These are phyloP conservation scores for Phaedon cochleariae DNA, from an alignment of 2,888 invertebrate species.

Conservation along the genomic window DNA sequence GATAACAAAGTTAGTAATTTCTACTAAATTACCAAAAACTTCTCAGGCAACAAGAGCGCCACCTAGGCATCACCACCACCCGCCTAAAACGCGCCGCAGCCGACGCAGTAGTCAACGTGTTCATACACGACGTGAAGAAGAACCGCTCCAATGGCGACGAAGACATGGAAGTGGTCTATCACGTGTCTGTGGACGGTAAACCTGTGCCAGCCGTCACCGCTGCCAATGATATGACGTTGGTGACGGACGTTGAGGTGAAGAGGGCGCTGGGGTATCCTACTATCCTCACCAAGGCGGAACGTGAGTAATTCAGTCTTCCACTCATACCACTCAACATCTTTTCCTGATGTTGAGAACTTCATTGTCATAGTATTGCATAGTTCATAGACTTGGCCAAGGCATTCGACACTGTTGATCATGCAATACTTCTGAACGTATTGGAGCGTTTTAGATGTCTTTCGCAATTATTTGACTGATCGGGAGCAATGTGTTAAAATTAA, in stretches of 20 bases:
- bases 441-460: too few relatives aligned
- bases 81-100: conserved; percentile 51
- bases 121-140: conserved; percentile 74
- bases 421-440: too few relatives aligned
- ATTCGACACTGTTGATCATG: too few relatives aligned
- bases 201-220: conserved; percentile 84
- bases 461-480: too few relatives aligned
- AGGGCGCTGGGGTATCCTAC: conserved; percentile 78
- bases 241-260: conserved; percentile 79
- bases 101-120: conserved; percentile 68
- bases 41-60: conserved; percentile 80
- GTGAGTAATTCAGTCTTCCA: too few relatives aligned
- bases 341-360: neutral
- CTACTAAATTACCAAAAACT: too few relatives aligned
- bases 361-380: too few relatives aligned
- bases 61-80: conserved; percentile 71
- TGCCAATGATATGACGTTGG: conserved; percentile 83
- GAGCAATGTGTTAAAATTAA: too few relatives aligned
- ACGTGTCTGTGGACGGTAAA: conserved; percentile 80
- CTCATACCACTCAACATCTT: too few relatives aligned
- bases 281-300: conserved; percentile 81
- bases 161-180: conserved; percentile 76
- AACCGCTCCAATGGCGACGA: conserved; percentile 59
- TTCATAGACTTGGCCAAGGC: too few relatives aligned
- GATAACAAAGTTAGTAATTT: too few relatives aligned